Percentiles rank a stretch among this genome's conserved stretches.
These are phyloP conservation scores for Aleadryas rufinucha DNA, from an alignment of 2,113 vertebrate genomes.

Conservation along the genomic window DNA sequence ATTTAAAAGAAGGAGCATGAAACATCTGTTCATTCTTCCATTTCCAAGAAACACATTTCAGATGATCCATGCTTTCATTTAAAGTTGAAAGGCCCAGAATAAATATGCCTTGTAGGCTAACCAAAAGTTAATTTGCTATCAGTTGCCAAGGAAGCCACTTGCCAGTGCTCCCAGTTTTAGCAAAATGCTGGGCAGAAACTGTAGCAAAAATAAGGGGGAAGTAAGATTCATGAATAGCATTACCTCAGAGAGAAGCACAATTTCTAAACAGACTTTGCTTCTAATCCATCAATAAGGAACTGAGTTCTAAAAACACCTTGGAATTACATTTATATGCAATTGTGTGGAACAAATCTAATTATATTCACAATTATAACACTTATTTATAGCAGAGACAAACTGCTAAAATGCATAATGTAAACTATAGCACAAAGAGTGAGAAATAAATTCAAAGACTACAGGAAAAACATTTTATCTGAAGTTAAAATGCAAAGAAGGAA, in stretches of 20 bases:
- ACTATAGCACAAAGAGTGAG: neutral
- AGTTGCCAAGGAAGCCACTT: slow-evolving; percentile 52
- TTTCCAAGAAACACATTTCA: slow-evolving; percentile 45
- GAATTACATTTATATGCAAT: slow-evolving; percentile 22
- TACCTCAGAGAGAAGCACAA: slow-evolving; percentile 4
- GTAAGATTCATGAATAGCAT: slow-evolving; percentile 1
- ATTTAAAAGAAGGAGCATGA: slow-evolving; percentile 28
- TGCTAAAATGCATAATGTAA: slow-evolving; percentile 35
- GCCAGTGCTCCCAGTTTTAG: slow-evolving; percentile 22
- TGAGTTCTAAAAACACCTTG: slow-evolving; percentile 12
- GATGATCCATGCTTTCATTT: slow-evolving; percentile 47
- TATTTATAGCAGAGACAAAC: slow-evolving; percentile 47
- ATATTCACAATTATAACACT: slow-evolving; percentile 49
- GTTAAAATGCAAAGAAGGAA: neutral
- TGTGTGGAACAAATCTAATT: slow-evolving; percentile 56
- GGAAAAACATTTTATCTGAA: neutral
- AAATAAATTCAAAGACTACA: neutral
- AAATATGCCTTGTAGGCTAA: slow-evolving; percentile 36
- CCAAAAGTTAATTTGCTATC: slow-evolving; percentile 36
- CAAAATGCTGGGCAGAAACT: slow-evolving; percentile 11
- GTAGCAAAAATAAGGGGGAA: neutral
- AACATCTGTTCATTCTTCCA: slow-evolving; percentile 40
- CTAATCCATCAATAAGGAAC: slow-evolving; percentile 30
- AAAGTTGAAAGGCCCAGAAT: slow-evolving; percentile 35
- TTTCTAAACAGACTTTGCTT: neutral